Base-by-base conservation (phyloP, 2,888 invertebrate genomes). In the Dastarcus helophoroides region DNA sequence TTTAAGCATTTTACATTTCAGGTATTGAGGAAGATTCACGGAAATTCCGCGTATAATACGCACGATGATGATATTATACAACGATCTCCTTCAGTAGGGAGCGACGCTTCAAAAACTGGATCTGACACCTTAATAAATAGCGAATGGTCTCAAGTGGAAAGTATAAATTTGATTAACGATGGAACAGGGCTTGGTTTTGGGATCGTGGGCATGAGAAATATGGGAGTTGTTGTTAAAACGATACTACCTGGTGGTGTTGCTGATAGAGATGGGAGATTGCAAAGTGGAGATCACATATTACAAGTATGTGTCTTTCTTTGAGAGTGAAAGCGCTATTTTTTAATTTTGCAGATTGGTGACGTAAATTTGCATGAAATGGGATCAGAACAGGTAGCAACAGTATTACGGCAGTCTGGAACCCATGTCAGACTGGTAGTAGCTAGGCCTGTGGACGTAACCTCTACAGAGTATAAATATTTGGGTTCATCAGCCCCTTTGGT, bases 141-240 rank as follows among this genome's bases (percentile, higher is more conserved):
- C 35, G 94, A 94, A 63, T 94, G 90, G 84, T 89, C 89, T 11
- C 91, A 94, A 65, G 86, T 95, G 47, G 95, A 98, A 70, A 88
- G 94, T 36, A 91, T 98, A 49, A 94, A 97, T 58, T 69, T 98
- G 41, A 81, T 93, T 25, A 97, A 97, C 63, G 97, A 97, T 73
- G 95, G 94, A 38, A 88, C 91, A 36, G 95, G 95, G 15, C 75
- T 98, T 45, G 98, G 98, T 21, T 98, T 98, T 67, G 98, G 89
- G 54, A 98, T 98, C 51, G 94, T 98, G 53, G 97, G 97, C 13
- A 89, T 88, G 27, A 77, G 94, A 47, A 91, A 91, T 44, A 94
- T 95, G 43, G 97, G 98, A 4, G 97, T 98, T n/a, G 95, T 98
- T 40, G 95, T 98, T 8, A 98, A 98, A 63, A 97, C 97, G 9